phyloP scores from a whole-genome alignment of 2,888 invertebrate species.

The Apamea monoglypha region DNA sequence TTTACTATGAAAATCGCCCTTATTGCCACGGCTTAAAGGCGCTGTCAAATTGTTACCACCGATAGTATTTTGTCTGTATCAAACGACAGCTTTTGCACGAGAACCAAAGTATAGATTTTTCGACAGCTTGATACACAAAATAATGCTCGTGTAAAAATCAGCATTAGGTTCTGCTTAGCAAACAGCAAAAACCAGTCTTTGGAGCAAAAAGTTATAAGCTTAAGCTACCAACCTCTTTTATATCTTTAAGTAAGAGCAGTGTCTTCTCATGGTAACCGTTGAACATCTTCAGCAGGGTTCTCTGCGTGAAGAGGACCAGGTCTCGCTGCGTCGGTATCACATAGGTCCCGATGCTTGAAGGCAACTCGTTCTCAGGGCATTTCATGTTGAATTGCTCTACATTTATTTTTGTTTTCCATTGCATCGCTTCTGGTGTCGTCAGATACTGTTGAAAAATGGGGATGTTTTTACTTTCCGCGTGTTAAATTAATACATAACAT shows the following conservation, averaged over 20 bases:
- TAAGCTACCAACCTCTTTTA: conserved; percentile 74
- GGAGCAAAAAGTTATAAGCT: background rate
- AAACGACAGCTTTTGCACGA: background rate
- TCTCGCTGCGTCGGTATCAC: conserved; percentile 81
- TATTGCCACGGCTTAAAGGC: background rate
- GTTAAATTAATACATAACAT: background rate
- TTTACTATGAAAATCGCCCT: background rate
- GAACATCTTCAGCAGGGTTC: conserved; percentile 71
- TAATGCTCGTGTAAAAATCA: background rate
- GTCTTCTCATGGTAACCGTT: conserved; percentile 76
- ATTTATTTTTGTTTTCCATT: conserved; percentile 5
- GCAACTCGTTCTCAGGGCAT: conserved; percentile 76
- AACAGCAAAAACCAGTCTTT: too few species aligned
- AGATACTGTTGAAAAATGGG: conserved; percentile 10
- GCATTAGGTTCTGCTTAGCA: background rate
- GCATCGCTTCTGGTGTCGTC: background rate
- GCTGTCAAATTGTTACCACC: background rate
- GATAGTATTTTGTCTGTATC: background rate
- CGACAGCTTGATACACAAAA: background rate
- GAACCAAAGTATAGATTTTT: background rate
- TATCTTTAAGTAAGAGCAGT: conserved; percentile 77
- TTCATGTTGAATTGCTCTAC: conserved; percentile 31
- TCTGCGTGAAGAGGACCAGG: conserved; percentile 73
- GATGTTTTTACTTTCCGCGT: background rate
- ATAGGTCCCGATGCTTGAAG: conserved; percentile 78